Percentiles rank a stretch among this genome's conserved stretches.
phyloP scores from a whole-genome alignment of 2,888 invertebrate species.

The Drosophila kambysellisi region DNA sequence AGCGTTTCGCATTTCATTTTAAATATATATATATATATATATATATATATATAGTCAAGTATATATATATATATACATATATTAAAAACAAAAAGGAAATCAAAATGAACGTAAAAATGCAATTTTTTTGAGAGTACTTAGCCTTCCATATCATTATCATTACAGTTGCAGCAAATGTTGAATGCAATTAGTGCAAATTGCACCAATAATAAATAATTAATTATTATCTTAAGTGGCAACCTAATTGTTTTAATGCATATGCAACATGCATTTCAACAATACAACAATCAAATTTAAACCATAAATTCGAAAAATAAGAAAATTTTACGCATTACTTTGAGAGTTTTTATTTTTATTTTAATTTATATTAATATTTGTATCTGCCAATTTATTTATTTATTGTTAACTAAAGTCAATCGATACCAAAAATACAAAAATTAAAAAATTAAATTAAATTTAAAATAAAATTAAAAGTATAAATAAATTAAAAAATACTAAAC shows the following conservation, averaged over 20 bases:
- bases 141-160: neutral
- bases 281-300: too few species aligned
- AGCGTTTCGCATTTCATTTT: neutral
- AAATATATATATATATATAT: neutral
- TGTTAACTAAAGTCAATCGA: too few species aligned
- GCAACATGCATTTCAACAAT: too few species aligned
- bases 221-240: neutral
- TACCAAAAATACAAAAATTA: too few species aligned
- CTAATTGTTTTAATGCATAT: neutral
- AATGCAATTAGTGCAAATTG: neutral
- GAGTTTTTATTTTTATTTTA: neutral
- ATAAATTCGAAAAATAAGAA: neutral
- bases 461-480: too few species aligned
- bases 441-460: too few species aligned
- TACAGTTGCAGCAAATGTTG: neutral
- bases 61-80: too few species aligned
- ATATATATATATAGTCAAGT: too few species aligned
- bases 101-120: neutral
- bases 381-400: too few species aligned
- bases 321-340: neutral
- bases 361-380: neutral
- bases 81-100: too few species aligned
- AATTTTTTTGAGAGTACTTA: neutral
- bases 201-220: neutral
- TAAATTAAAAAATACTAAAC: too few species aligned